Evolutionary conservation across 2,888 invertebrate genomes (phyloP).

Genomic region (Apocheima hispidaria): DNA sequence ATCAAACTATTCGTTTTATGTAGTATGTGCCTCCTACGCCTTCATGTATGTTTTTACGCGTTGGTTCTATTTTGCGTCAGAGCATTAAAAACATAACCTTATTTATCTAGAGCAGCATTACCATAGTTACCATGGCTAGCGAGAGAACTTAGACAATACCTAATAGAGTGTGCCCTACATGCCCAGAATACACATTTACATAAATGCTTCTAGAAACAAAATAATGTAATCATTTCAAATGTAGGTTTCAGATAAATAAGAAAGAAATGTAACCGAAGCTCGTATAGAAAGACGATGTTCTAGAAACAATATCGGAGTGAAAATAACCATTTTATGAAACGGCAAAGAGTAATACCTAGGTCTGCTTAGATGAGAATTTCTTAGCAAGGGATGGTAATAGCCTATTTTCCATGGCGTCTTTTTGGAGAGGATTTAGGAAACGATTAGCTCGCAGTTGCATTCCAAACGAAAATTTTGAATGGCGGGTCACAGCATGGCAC

Average conservation of each 20-base stretch:
- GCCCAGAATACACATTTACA: constrained; percentile 25
- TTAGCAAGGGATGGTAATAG: not conserved
- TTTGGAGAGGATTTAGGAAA: too few species aligned
- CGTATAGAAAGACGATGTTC: constrained; percentile 39
- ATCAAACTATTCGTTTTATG: too few species aligned
- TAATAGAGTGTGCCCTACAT: constrained; percentile 14
- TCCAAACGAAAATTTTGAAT: too few species aligned
- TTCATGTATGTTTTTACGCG: too few species aligned
- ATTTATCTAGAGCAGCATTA: constrained; percentile 20
- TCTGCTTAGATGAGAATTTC: not conserved
- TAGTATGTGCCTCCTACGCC: too few species aligned
- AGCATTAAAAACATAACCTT: not conserved
- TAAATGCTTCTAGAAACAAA: constrained; percentile 25
- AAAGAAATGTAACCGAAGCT: constrained; percentile 29
- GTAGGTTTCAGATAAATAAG: constrained; percentile 25
- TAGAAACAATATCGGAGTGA: constrained; percentile 42
- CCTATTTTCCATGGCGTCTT: too few species aligned
- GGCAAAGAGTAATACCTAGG: constrained; percentile 12
- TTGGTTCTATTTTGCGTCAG: not conserved
- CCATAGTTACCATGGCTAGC: constrained; percentile 16
- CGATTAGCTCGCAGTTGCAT: too few species aligned
- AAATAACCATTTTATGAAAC: constrained; percentile 43
- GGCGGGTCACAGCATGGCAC: too few species aligned
- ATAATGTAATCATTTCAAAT: constrained; percentile 25
- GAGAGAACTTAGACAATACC: constrained; percentile 17